These are phyloP conservation scores for Coracopsis vasa DNA, from an alignment of 2,113 vertebrate species.

Conservation along the genomic window DNA sequence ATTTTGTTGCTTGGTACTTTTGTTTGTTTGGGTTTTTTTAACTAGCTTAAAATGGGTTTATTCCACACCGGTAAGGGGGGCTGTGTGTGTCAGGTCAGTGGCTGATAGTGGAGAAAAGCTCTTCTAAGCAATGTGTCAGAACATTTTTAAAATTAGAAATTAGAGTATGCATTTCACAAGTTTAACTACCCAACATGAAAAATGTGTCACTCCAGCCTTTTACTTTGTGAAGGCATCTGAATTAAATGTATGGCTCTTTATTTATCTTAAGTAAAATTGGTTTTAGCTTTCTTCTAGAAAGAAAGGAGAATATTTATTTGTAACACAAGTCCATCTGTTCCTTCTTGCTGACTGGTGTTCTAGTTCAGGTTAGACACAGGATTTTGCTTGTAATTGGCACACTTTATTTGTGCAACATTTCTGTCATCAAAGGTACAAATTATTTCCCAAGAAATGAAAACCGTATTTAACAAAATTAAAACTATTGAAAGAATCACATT, in stretches of 20 bases:
- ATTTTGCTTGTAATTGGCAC: background rate
- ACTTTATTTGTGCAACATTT: background rate
- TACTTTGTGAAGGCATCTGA: background rate
- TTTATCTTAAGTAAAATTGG: background rate
- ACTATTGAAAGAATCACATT: background rate
- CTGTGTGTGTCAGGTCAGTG: background rate
- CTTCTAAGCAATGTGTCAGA: background rate
- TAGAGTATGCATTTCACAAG: background rate
- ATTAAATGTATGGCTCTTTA: background rate
- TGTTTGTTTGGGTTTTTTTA: background rate
- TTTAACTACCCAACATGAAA: background rate
- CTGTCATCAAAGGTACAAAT: background rate
- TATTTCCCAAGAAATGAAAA: background rate
- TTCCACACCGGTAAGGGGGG: accelerated
- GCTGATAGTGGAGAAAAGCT: background rate
- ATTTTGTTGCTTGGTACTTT: background rate
- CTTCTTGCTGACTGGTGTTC: background rate
- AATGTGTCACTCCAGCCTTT: background rate
- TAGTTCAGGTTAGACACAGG: background rate
- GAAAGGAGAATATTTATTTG: background rate
- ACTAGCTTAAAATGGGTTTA: background rate
- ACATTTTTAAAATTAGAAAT: background rate
- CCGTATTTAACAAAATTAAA: background rate
- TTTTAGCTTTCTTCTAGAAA: background rate
- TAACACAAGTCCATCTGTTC: background rate